Evolutionary conservation across 2,888 invertebrate genomes (phyloP).

Genomic region (Rotaria macrura): DNA sequence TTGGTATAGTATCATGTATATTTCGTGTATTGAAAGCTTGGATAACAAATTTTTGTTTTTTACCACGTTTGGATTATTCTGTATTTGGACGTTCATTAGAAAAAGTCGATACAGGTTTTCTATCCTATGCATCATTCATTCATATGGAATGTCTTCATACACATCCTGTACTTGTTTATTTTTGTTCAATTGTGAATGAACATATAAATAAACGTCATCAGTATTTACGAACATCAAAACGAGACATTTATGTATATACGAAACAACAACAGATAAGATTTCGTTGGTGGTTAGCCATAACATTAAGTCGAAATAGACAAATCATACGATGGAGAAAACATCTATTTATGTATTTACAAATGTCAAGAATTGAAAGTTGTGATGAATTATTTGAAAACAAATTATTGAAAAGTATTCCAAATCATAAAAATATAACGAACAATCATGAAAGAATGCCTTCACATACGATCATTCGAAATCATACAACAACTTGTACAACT

Average conservation of each 20-base stretch:
- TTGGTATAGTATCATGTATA: conserved; percentile 1
- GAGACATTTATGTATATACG: conserved; percentile 3
- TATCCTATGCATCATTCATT: conserved; percentile 20
- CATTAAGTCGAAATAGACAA: neutral
- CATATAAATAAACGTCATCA: neutral
- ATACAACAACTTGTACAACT: neutral
- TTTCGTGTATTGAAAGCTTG: conserved; percentile 5
- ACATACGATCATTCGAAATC: neutral
- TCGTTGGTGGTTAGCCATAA: conserved; percentile 6
- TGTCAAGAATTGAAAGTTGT: neutral
- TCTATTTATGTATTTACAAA: neutral
- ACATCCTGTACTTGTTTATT: conserved; percentile 26
- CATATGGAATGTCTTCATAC: conserved; percentile 25
- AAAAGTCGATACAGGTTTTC: conserved; percentile 16
- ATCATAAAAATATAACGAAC: neutral
- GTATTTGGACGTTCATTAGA: conserved; percentile 16
- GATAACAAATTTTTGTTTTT: neutral
- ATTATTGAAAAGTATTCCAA: neutral
- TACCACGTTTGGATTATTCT: conserved; percentile 22
- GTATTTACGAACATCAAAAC: neutral
- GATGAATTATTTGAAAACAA: neutral
- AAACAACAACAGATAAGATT: neutral
- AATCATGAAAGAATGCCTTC: neutral
- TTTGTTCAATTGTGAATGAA: conserved; percentile 1
- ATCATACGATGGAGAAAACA: neutral